Conservation (phyloP, 1,140 invertebrate genomes). For the Drosophila biarmipes region DNA sequence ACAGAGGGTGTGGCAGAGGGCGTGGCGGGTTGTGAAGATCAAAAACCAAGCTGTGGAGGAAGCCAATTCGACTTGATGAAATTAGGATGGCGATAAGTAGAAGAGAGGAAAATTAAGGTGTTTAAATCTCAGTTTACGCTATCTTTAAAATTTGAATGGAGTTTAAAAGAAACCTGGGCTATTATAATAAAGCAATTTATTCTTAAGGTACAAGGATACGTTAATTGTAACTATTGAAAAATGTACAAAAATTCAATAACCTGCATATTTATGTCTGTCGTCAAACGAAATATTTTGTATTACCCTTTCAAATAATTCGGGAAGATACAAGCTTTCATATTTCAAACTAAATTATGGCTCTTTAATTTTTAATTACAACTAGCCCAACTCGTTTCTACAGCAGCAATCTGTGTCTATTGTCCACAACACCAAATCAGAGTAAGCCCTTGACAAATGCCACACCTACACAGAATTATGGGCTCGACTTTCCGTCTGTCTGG, state of each 20-base stretch:
- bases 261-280: no score
- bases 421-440: conserved; percentile 40
- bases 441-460: conserved; percentile 39
- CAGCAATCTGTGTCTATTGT: conserved; percentile 1
- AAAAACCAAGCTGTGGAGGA: conserved; percentile 27
- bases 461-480: conserved; percentile 16
- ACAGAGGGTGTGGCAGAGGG: conserved; percentile 30
- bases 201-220: no score
- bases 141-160: neutral
- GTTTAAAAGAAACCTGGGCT: neutral
- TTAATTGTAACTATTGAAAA: no score
- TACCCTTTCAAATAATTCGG: no score
- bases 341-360: neutral
- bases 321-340: no score
- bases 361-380: conserved; percentile 1
- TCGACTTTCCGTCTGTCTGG: conserved; percentile 10
- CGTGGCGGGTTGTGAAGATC: neutral
- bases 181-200: neutral
- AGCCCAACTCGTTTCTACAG: neutral
- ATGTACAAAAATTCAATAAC: no score
- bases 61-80: conserved; percentile 72
- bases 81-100: conserved; percentile 60
- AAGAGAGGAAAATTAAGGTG: conserved; percentile 12
- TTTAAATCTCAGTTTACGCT: neutral
- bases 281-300: no score